phyloP scores from a whole-genome alignment of 2,113 vertebrate species.

The Campylorhamphus procurvoides region DNA sequence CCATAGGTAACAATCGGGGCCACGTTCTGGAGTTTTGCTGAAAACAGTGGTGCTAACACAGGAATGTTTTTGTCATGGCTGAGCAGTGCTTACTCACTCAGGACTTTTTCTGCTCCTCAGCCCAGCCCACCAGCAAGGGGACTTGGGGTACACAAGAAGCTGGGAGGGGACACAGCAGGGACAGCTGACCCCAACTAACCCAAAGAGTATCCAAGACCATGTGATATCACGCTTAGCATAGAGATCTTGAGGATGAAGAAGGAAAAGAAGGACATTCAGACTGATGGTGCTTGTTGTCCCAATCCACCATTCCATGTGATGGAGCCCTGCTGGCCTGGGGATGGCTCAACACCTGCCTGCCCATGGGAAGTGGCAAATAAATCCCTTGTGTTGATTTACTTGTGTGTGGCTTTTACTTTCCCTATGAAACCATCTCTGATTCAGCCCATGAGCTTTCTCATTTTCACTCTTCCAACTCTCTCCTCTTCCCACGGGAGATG shows the following conservation, averaged over 20 bases:
- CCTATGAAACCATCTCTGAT: background rate
- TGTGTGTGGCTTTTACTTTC: background rate
- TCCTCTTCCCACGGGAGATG: background rate
- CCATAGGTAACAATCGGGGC: background rate
- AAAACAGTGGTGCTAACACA: background rate
- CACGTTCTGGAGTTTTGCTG: background rate
- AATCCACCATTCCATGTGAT: no score
- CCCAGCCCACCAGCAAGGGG: background rate
- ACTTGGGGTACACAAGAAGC: background rate
- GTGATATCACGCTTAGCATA: background rate
- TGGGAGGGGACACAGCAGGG: background rate
- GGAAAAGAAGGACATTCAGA: background rate
- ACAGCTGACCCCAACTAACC: background rate
- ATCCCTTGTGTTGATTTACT: background rate
- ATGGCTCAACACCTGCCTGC: background rate
- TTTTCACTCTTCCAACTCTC: background rate
- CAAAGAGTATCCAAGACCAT: background rate
- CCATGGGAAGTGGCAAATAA: background rate
- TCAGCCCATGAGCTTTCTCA: background rate
- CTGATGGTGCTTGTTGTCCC: background rate
- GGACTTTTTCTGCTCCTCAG: background rate
- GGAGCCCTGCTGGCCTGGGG: background rate
- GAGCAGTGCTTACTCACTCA: background rate
- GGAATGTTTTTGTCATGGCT: background rate
- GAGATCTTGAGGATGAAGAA: background rate